These are phyloP conservation scores for Cosmia pyralina DNA, from an alignment of 2,888 invertebrate species.

Conservation along the genomic window DNA sequence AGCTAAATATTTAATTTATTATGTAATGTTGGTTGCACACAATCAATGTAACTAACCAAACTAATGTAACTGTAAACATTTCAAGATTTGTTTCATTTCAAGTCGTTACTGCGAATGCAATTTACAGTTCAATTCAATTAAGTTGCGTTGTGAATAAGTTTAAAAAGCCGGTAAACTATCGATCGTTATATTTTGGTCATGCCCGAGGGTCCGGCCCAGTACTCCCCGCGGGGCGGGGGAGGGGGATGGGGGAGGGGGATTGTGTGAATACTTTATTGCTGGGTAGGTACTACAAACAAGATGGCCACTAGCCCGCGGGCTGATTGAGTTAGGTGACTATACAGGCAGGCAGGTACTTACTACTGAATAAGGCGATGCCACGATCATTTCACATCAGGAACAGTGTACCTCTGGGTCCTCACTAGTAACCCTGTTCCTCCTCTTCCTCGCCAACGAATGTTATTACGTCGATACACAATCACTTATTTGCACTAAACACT, in stretches of 20 bases:
- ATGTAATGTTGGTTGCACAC: not conserved
- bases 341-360: not conserved
- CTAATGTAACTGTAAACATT: not conserved
- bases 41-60: not conserved
- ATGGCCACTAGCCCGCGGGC: not conserved
- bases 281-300: not conserved
- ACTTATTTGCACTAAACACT: too few species aligned
- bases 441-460: not conserved
- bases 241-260: not conserved
- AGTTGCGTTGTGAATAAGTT: slow-evolving; percentile 8
- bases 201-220: not conserved
- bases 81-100: too few species aligned
- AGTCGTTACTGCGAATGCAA: not conserved
- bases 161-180: slow-evolving; percentile 30
- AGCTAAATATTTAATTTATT: not conserved
- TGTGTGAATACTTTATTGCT: slow-evolving; percentile 26
- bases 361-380: too few species aligned
- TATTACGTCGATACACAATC: too few species aligned
- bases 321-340: not conserved
- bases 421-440: not conserved
- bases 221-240: not conserved
- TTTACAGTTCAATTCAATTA: slow-evolving; percentile 1
- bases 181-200: slow-evolving; percentile 34
- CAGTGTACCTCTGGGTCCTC: not conserved
- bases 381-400: not conserved